Evolutionary conservation across 2,113 vertebrate species (phyloP).

Genomic region (Tachuris rubrigastra): DNA sequence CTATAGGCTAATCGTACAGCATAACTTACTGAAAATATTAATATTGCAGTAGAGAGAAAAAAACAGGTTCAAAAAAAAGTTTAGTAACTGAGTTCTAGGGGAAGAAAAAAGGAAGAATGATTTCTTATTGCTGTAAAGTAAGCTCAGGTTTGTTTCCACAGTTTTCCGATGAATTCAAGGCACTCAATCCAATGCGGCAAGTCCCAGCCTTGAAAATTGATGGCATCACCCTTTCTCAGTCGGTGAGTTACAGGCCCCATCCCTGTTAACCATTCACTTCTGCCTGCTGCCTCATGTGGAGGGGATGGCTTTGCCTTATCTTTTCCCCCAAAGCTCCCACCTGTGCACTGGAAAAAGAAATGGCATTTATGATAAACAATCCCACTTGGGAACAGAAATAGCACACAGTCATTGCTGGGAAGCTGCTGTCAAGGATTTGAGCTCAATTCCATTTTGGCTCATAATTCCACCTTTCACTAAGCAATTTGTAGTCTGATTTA

Average conservation of each 20-base stretch:
- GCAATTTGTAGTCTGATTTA: background rate
- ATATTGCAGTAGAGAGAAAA: background rate
- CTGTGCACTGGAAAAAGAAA: background rate
- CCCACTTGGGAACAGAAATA: background rate
- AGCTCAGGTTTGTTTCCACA: constrained; percentile 63
- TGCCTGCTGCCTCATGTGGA: background rate
- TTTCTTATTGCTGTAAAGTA: background rate
- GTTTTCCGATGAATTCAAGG: constrained; percentile 82
- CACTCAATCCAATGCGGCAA: constrained; percentile 94
- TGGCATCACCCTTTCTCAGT: constrained; percentile 86
- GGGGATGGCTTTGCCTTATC: background rate
- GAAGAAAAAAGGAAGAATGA: background rate
- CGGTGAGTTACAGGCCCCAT: constrained; percentile 78
- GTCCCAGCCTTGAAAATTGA: constrained; percentile 91
- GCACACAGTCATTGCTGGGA: background rate
- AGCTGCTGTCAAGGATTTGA: background rate
- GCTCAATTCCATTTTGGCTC: background rate
- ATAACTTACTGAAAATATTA: background rate
- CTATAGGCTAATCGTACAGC: background rate
- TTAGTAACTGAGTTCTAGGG: background rate
- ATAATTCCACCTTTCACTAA: background rate
- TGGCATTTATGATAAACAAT: background rate
- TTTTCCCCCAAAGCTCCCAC: background rate
- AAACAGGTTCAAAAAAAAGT: background rate
- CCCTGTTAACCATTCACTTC: background rate